Base-by-base conservation (phyloP, 1,140 invertebrate species). In the Papilio glaucus region DNA sequence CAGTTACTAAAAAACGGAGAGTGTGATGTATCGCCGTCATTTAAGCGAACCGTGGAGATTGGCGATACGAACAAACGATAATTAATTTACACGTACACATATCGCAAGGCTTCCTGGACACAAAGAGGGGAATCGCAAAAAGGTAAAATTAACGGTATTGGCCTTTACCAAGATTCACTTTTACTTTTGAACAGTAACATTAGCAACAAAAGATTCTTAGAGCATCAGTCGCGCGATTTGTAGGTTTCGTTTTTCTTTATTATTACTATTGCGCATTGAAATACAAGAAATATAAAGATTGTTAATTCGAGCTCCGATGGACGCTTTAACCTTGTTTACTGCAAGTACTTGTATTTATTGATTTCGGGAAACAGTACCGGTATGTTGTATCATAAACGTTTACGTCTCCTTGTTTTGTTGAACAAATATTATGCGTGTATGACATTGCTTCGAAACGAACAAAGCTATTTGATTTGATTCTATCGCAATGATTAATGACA, bases 1-100 rank as follows among this genome's bases (percentile, higher is more conserved):
- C 83, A 84, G 86, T 88, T 87, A 84, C 80, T 84, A 84, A 86
- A 89, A 85, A 88, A 83, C 79, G 82, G 86, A 85, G 83, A 90
- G 78, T 86, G 81, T 88, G 82, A 89, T 89, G 82, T 86, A 87
- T 89, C 79, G 84, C 75, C 72, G 80, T 80, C 79, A 86, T 89
- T 85, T 86, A 89, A 85, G 77, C 77, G 60, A 73, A 80, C 76
- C 74, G 76, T 70, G 62, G 75, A 80, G 77, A 85, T 79, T 81
- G 81, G 80, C 76, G 74, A 79, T 79, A 80, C 74, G 77, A 72
- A 72, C 79, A 83, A 81, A 80, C 71, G 81, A 77, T 84, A 80
- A 89, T 86, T 81, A 83, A 83, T 85, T 85, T 85, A 83, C 76
- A 78, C 80, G 82, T 82, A 83, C 75, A 78, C 80, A 82, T 82